phyloP scores from a whole-genome alignment of 2,888 invertebrate genomes.

The Crematogaster levior region DNA sequence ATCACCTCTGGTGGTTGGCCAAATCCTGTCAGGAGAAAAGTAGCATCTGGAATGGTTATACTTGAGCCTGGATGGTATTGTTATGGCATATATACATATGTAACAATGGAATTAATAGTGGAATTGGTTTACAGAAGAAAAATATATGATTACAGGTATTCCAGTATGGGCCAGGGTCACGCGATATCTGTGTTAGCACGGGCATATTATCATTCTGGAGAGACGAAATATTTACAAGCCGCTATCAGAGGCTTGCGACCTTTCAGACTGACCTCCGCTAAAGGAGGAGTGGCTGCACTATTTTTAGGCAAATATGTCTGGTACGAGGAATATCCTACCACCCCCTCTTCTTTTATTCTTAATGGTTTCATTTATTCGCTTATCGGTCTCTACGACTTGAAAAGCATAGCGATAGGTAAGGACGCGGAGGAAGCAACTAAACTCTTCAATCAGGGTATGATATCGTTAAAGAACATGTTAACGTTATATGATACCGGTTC shows the following conservation, averaged over 20 bases:
- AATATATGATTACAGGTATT: constrained; percentile 88
- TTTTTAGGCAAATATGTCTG: constrained; percentile 95
- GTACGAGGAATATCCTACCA: constrained; percentile 99
- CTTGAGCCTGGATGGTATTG: constrained; percentile 93
- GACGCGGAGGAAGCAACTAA: constrained; percentile 91
- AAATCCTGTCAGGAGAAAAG: constrained; percentile 93
- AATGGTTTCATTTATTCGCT: constrained; percentile 99
- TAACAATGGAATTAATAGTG: not conserved
- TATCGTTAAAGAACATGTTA: constrained; percentile 94
- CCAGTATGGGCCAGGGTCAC: constrained; percentile 99
- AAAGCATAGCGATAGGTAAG: constrained; percentile 91
- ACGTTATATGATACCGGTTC: constrained; percentile 98
- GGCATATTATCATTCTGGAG: constrained; percentile 94
- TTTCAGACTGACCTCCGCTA: constrained; percentile 90
- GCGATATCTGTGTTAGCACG: constrained; percentile 97
- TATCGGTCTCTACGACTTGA: constrained; percentile 98
- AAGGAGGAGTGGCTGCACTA: constrained; percentile 93
- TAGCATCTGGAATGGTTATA: constrained; percentile 91
- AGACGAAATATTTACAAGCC: constrained; percentile 91
- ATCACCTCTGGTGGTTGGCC: constrained; percentile 96
- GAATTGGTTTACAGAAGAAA: not conserved
- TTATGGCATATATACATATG: not conserved
- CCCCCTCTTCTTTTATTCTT: constrained; percentile 96
- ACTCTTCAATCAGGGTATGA: constrained; percentile 94
- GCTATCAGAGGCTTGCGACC: constrained; percentile 93